Evolutionary conservation across 2,888 invertebrate genomes (phyloP), one percentile per base, ranked within the genome.

Genomic region (Melieria omissa): DNA sequence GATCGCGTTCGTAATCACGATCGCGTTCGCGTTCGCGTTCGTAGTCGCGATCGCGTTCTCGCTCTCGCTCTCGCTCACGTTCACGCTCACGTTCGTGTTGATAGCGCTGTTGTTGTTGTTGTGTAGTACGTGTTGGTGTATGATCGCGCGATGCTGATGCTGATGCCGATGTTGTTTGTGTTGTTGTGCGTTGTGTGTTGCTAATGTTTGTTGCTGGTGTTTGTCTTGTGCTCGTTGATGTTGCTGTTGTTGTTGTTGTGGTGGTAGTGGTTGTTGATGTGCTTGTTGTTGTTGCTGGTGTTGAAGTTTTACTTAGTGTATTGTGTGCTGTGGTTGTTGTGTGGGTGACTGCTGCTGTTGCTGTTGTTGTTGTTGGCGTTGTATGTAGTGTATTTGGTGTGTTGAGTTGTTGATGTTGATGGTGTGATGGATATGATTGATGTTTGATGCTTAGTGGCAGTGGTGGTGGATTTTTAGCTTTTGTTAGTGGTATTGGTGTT

Each of bases 391-490:
- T 71, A 55, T 61, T 54, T 61, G 69, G 61, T 73, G 73, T 66
- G 49, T 52, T 45, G 5, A 68, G 72, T 60, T 72, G 76, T 67
- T 75, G 73, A 44, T 75, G 65, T 65, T 75, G 69, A 45, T 73
- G 70, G 60, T 74, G 75, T 66, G 63, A 75, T 62, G 74, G 78
- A 74, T 78, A 75, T 72, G 74, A 16, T 61, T 67, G 67, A 67
- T 67, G 67, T 67, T 67, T 72, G 60, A 75, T 72, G 64, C 84
- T 79, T 71, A 81, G 83, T 77, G 82, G 82, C 81, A 81, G 81
- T 80, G 84, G 80, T 74, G 86, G 88, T 74, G 89, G 86, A 89
- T 90, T 90, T 78, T 81, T 86, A 79, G 83, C 82, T 82, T 81
- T 80, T 82, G 83, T 86, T 81, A 82, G 80, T 81, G 85, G 84